Base-by-base conservation (phyloP, 2,113 vertebrate species). In the Elaphurus davidianus region DNA sequence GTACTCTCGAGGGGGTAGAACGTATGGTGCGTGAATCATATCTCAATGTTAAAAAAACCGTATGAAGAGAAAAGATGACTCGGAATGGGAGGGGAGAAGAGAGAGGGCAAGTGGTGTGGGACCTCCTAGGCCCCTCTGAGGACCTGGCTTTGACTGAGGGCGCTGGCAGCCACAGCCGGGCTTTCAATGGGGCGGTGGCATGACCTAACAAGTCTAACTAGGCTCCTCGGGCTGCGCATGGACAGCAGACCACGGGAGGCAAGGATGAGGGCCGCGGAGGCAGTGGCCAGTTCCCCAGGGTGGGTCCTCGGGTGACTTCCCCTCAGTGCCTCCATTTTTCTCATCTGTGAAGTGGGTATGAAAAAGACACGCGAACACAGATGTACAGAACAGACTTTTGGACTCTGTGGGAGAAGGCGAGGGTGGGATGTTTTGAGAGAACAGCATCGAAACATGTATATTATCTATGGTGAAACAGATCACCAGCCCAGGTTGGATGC, bases 161-260 rank as follows among this genome's bases (percentile, higher is more conserved):
- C 11, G 2, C 1, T 1, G 9, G 14, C 71, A 45, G 71, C 40
- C 25, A 15, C 0, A 4, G 57, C 55, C 43, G 52, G 76, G 76
- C 90, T 83, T 13, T 21, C 84, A 43, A 74, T 4, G 2, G 40
- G 36, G 47, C 28, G 3, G 62, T 0, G 14, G 40, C 11, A 0
- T 0, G 11, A 50, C 19, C 59, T 12, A 50, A 3, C 55, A 6
- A 40, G 50, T 40, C 92, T 9, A 4, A 33, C 28, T 0, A 14
- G 91, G 23, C 5, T 55, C 50, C 47, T 79, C 21, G 0, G 19
- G 59, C 91, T 25, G 1, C 1, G 0, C 1, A 10, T n/a, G 23
- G 10, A 74, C 36, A 62, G 23, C n/a, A 86, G 78, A 64, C 40
- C 1, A 11, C 7, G 10, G 25, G 8, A 13, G 60, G 47, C n/a